A percentile compares a stretch with the other conserved stretches of the same genome.
phyloP scores from a whole-genome alignment of 2,888 invertebrate species.

The Cordilura impudica region DNA sequence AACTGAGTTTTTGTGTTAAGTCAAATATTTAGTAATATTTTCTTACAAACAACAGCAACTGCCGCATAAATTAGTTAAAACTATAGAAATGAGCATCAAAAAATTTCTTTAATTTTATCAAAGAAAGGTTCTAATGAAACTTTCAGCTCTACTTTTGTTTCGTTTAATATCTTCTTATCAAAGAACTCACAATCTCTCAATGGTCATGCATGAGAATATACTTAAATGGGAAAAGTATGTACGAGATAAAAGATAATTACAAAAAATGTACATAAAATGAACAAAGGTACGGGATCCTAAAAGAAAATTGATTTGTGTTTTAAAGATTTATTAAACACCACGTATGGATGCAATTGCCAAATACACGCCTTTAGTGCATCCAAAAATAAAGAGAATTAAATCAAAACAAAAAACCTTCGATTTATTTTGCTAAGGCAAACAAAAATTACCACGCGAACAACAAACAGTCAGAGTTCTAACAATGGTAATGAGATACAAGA shows the following conservation, averaged over 20 bases:
- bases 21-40: too few species aligned
- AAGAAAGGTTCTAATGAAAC: too few species aligned
- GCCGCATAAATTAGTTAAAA: too few species aligned
- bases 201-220: background rate
- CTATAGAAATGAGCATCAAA: too few species aligned
- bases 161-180: too few species aligned
- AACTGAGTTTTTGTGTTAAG: too few species aligned
- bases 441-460: conserved; percentile 44
- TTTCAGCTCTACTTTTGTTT: too few species aligned
- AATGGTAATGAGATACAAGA: conserved; percentile 73
- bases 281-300: background rate
- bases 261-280: background rate
- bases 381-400: background rate
- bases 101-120: too few species aligned
- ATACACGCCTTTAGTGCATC: conserved; percentile 9
- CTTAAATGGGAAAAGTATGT: background rate
- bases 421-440: background rate
- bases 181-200: too few species aligned
- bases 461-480: conserved; percentile 66
- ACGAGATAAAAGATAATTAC: background rate
- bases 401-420: background rate
- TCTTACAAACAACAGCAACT: too few species aligned
- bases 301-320: background rate
- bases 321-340: conserved; percentile 3
- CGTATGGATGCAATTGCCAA: conserved; percentile 8